Evolutionary conservation across 2,113 vertebrate species (phyloP).

Genomic region (Crocuta crocuta): DNA sequence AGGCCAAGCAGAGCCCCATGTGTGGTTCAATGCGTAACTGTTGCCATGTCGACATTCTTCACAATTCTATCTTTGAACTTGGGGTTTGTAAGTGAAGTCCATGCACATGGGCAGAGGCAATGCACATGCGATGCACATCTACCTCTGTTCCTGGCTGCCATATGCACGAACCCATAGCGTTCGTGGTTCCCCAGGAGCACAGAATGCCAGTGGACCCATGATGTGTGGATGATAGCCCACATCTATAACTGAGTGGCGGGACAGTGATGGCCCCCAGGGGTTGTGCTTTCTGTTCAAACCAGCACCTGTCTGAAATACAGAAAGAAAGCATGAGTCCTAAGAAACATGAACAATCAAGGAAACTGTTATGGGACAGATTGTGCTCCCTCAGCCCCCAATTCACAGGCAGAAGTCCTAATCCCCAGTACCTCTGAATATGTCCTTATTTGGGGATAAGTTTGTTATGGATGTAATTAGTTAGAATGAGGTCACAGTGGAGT

Average conservation of each 20-base stretch:
- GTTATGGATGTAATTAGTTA: neutral
- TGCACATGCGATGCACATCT: fast-evolving
- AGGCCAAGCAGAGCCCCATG: neutral
- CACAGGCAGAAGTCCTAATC: neutral
- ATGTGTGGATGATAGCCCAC: neutral
- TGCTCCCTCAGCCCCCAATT: neutral
- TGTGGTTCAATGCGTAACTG: neutral
- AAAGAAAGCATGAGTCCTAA: neutral
- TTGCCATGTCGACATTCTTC: neutral
- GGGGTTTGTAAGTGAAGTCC: neutral
- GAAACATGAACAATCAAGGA: neutral
- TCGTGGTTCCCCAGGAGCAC: neutral
- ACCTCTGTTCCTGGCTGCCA: neutral
- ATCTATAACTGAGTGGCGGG: fast-evolving
- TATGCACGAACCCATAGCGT: too few relatives aligned
- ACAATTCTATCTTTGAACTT: neutral
- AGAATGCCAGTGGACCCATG: neutral
- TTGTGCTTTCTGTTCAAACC: neutral
- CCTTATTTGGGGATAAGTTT: neutral
- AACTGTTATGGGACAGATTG: neutral
- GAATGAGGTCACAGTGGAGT: neutral
- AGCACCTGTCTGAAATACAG: neutral
- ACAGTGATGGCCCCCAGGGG: neutral
- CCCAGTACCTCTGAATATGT: neutral
- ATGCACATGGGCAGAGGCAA: neutral